phyloP scores from a whole-genome alignment of 2,888 invertebrate species.

The Stenchaetothrips biformis region DNA sequence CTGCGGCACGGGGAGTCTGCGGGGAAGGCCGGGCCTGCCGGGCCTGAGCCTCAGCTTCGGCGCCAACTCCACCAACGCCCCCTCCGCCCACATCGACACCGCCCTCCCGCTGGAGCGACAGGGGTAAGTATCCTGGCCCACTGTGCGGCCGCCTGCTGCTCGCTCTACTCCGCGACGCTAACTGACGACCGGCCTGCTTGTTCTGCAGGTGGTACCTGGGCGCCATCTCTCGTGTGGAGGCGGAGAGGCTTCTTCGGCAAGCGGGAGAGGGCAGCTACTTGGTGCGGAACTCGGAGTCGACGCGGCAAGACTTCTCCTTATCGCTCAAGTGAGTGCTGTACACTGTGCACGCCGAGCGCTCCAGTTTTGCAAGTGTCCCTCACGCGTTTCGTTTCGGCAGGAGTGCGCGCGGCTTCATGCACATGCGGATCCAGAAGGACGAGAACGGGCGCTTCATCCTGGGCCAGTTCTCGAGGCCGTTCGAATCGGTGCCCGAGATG shows the following conservation, averaged over 20 bases:
- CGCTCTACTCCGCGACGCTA: conserved; percentile 26
- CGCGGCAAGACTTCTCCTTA: conserved; percentile 87
- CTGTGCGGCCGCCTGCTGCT: not conserved
- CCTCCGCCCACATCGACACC: conserved; percentile 72
- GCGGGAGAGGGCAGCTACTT: conserved; percentile 89
- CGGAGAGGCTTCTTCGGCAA: conserved; percentile 78
- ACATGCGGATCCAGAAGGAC: conserved; percentile 84
- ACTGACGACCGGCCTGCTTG: not conserved
- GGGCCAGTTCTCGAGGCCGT: conserved; percentile 89
- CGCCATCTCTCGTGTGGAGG: conserved; percentile 83
- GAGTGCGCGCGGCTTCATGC: conserved; percentile 93
- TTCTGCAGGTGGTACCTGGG: conserved; percentile 87
- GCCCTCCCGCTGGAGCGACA: conserved; percentile 79
- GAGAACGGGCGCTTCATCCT: conserved; percentile 77
- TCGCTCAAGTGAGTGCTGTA: conserved; percentile 81
- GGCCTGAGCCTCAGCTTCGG: conserved; percentile 70
- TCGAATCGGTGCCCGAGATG: conserved; percentile 89
- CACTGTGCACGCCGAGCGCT: not conserved
- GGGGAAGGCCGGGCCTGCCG: conserved; percentile 50
- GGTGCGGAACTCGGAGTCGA: conserved; percentile 89
- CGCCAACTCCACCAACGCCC: conserved; percentile 45
- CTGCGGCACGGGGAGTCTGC: conserved; percentile 45
- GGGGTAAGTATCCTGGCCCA: conserved; percentile 58
- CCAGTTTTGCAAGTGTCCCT: too few species aligned
- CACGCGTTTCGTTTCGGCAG: conserved; percentile 51